A percentile compares a stretch with the other conserved stretches of the same genome.
phyloP scores from a whole-genome alignment of 2,888 invertebrate genomes.

The Phania funesta region DNA sequence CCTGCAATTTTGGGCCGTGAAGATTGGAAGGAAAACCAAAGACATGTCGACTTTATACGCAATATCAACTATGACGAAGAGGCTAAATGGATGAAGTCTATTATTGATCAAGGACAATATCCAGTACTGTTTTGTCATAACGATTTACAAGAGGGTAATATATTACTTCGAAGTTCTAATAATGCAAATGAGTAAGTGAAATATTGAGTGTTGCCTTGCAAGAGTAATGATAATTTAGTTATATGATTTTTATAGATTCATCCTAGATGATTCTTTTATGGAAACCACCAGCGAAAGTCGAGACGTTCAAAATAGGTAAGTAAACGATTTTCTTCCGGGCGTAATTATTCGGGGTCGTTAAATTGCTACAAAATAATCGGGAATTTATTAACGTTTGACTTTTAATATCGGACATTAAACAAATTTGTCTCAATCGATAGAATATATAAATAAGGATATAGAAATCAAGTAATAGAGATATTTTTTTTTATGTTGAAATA shows the following conservation, averaged over 20 bases:
- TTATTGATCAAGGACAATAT: conserved; percentile 83
- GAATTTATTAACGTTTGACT: neutral
- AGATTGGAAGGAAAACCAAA: conserved; percentile 65
- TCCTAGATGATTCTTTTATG: conserved; percentile 31
- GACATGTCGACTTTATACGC: conserved; percentile 69
- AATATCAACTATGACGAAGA: conserved; percentile 84
- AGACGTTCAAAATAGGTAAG: conserved; percentile 34
- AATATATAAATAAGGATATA: no score
- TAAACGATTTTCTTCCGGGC: neutral
- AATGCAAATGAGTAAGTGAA: conserved; percentile 33
- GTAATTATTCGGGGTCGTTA: neutral
- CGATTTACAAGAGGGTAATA: conserved; percentile 94
- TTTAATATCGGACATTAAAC: neutral
- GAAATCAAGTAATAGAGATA: no score
- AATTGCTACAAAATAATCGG: neutral
- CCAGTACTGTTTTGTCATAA: conserved; percentile 97
- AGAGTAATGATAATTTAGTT: neutral
- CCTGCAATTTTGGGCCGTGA: conserved; percentile 80
- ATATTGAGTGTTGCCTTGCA: neutral
- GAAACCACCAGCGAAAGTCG: conserved; percentile 29
- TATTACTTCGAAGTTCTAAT: conserved; percentile 77
- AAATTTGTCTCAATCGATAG: neutral
- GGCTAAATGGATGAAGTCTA: conserved; percentile 86
- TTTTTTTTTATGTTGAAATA: no score
- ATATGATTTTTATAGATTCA: neutral